These are phyloP conservation scores for Theristicus caerulescens DNA, from an alignment of 2,113 vertebrate species.

Conservation along the genomic window DNA sequence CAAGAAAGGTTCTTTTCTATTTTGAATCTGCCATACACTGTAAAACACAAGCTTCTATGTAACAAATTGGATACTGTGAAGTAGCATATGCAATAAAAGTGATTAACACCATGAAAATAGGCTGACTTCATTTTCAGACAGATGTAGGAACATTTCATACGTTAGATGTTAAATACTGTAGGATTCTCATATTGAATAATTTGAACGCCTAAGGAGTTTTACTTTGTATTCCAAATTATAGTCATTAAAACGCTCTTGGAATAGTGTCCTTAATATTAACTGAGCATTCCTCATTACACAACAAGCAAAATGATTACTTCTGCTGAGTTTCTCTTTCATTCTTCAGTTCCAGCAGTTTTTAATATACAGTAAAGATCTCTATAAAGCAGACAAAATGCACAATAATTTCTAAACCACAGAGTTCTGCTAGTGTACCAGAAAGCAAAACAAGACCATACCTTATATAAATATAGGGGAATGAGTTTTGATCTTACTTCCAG, in stretches of 20 bases:
- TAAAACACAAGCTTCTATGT: background rate
- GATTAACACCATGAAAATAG: slow-evolving; percentile 32
- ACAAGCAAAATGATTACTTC: slow-evolving; percentile 20
- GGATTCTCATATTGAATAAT: background rate
- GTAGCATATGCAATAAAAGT: background rate
- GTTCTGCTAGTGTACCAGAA: background rate
- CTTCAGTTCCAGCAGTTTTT: background rate
- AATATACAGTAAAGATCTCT: background rate
- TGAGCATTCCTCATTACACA: slow-evolving; percentile 7
- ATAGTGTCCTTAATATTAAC: slow-evolving; percentile 27
- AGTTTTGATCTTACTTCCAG: background rate
- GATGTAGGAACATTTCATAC: slow-evolving; percentile 20
- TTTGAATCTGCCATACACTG: background rate
- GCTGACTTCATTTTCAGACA: slow-evolving; percentile 11
- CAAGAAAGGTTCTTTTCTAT: slow-evolving; percentile 22
- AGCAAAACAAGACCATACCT: background rate
- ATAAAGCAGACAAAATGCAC: background rate
- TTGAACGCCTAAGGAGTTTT: background rate
- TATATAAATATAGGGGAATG: background rate
- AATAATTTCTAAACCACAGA: background rate
- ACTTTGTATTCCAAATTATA: slow-evolving; percentile 36
- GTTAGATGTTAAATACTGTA: slow-evolving; percentile 2
- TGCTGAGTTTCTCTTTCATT: background rate
- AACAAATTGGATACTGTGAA: slow-evolving; percentile 18
- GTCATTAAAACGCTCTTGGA: slow-evolving; percentile 25